phyloP scores from a whole-genome alignment of 2,113 vertebrate genomes.

The Megaceryle torquata region DNA sequence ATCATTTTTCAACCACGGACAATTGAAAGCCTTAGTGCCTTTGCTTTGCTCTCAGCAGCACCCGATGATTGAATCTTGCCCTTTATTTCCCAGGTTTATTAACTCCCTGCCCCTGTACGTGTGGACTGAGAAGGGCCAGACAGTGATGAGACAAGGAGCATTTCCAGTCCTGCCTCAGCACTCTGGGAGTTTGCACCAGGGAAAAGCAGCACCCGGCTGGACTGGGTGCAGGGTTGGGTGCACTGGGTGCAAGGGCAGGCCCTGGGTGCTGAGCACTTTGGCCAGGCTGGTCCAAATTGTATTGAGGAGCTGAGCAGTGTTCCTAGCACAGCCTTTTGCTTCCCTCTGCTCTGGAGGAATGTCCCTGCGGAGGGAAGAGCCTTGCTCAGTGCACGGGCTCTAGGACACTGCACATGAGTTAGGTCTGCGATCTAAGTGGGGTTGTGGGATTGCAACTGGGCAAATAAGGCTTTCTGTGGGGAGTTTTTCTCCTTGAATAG shows the following conservation, averaged over 20 bases:
- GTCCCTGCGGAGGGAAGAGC: fast-evolving
- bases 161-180: not conserved
- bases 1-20: not conserved
- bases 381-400: fast-evolving
- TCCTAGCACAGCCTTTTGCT: fast-evolving
- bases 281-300: not conserved
- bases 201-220: fast-evolving
- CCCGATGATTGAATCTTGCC: not conserved
- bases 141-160: not conserved
- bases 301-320: fast-evolving
- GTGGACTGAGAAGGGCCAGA: not conserved
- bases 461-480: fast-evolving
- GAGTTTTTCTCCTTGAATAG: not conserved
- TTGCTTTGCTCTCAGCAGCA: not conserved
- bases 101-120: not conserved
- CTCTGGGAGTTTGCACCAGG: not conserved
- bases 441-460: fast-evolving
- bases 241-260: not conserved
- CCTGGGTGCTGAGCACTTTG: not conserved
- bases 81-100: not conserved
- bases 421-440: fast-evolving
- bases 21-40: not conserved
- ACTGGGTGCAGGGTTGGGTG: not conserved
- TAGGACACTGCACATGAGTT: fast-evolving
- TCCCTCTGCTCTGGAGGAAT: not conserved